These are phyloP conservation scores for Morphnarchus princeps DNA, from an alignment of 2,113 vertebrate genomes.

Conservation along the genomic window DNA sequence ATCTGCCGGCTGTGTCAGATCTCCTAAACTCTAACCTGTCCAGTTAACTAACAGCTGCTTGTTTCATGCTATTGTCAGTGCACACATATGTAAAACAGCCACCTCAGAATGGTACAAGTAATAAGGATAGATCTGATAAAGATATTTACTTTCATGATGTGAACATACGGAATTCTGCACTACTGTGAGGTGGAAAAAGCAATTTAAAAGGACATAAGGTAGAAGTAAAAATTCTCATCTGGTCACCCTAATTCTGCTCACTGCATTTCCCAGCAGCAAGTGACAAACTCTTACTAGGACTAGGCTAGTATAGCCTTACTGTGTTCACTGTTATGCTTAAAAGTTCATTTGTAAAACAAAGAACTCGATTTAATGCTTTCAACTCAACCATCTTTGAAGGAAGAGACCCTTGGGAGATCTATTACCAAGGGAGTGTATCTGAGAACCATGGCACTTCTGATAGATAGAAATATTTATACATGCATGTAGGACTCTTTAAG, in stretches of 20 bases:
- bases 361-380: not conserved
- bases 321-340: not conserved
- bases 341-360: not conserved
- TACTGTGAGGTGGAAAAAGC: not conserved
- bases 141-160: not conserved
- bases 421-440: not conserved
- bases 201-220: not conserved
- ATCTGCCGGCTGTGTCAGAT: not conserved
- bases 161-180: not conserved
- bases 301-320: not conserved
- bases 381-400: not conserved
- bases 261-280: not conserved
- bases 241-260: not conserved
- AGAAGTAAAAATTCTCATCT: not conserved
- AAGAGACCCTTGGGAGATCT: not conserved
- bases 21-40: not conserved
- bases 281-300: not conserved
- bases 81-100: not conserved
- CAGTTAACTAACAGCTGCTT: not conserved
- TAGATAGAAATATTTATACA: not conserved
- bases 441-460: not conserved
- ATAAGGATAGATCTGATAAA: not conserved
- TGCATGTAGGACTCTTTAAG: not conserved
- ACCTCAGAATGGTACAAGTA: not conserved
- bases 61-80: not conserved